Evolutionary conservation across 2,888 invertebrate species (phyloP).

Genomic region (Hanleya hanleyi): DNA sequence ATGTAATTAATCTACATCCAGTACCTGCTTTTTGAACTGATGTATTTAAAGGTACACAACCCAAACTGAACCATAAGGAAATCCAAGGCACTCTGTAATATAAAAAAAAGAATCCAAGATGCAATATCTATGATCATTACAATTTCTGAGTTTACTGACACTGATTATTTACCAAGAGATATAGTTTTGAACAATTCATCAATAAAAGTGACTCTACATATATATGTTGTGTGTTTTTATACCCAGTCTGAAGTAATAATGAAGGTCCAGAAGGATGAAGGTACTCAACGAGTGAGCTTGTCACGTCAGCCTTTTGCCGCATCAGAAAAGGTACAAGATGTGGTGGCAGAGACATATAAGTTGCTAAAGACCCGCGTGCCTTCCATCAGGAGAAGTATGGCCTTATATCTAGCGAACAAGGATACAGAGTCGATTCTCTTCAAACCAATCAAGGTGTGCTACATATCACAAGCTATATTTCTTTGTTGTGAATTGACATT

Average conservation of each 20-base stretch:
- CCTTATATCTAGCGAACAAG: slow-evolving; percentile 94
- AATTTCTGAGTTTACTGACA: too few relatives aligned
- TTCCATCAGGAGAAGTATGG: slow-evolving; percentile 89
- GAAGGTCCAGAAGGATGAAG: slow-evolving; percentile 67
- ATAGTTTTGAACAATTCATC: too few relatives aligned
- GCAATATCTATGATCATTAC: too few relatives aligned
- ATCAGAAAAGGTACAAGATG: slow-evolving; percentile 82
- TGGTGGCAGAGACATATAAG: slow-evolving; percentile 85
- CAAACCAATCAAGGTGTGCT: slow-evolving; percentile 90
- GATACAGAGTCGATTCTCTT: slow-evolving; percentile 98
- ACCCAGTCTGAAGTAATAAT: slow-evolving; percentile 70
- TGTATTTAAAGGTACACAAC: too few relatives aligned
- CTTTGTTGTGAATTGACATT: background rate
- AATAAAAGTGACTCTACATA: too few relatives aligned
- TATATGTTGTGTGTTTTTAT: background rate
- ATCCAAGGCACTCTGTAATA: too few relatives aligned
- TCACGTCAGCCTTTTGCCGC: slow-evolving; percentile 80
- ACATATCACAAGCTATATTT: too few relatives aligned
- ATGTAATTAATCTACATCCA: too few relatives aligned
- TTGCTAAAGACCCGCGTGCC: slow-evolving; percentile 87
- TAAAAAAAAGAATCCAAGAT: too few relatives aligned
- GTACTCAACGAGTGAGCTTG: slow-evolving; percentile 63
- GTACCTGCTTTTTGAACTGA: too few relatives aligned
- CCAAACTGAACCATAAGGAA: too few relatives aligned
- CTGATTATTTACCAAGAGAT: too few relatives aligned